phyloP scores from a whole-genome alignment of 2,888 invertebrate genomes.

The Heliconius cydno region DNA sequence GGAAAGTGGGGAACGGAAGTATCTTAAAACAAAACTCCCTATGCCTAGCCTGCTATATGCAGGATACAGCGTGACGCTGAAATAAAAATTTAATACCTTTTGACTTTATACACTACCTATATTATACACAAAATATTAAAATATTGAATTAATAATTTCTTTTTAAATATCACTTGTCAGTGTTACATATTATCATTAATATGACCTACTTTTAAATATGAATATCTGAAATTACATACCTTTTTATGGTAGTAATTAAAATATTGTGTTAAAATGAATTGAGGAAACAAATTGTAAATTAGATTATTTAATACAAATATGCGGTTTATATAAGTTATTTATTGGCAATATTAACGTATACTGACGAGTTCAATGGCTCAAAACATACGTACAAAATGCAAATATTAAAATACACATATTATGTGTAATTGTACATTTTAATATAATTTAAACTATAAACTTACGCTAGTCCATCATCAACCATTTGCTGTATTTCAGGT shows the following conservation, averaged over 20 bases:
- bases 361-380: not conserved
- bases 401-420: not conserved
- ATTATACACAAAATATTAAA: no score
- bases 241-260: not conserved
- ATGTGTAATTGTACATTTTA: not conserved
- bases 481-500: conserved; percentile 88
- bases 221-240: not conserved
- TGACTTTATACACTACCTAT: no score
- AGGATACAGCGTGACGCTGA: no score
- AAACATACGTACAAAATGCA: not conserved
- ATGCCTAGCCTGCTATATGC: no score
- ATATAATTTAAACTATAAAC: no score
- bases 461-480: conserved; percentile 90
- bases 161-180: not conserved
- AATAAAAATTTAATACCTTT: no score
- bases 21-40: no score
- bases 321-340: not conserved
- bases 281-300: not conserved
- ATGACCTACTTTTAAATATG: not conserved
- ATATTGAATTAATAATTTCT: no score
- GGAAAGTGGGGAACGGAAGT: no score
- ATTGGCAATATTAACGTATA: not conserved
- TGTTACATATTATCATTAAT: not conserved
- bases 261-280: not conserved
- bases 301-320: not conserved